Base-by-base conservation (phyloP, 92 coral and sea anemone species). In the Chrysogorgia sp. region DNA sequence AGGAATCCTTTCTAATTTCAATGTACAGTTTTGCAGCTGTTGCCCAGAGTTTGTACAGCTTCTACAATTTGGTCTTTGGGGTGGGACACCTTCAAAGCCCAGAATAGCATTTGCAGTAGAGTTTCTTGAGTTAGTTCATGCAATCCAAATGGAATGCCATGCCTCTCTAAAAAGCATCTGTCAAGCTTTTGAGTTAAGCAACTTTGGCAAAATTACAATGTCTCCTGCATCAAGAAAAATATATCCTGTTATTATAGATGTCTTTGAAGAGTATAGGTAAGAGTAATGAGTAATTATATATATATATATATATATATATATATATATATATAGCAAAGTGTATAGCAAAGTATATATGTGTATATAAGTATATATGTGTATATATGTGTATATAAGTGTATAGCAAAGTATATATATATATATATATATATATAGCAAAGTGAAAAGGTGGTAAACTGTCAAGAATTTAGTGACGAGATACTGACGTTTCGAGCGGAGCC, bases 201-300 rank as follows among this genome's bases (percentile, higher is more conserved):
- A 31, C 21, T 17, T 40, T 8, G 34, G 40, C 34, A 64, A 0
- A 34, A 64, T 64, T 31, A 19, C 21, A 20, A 13, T 30, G 21
- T 7, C 30, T 31, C 24, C 20, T 32, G 64, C 71, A 17, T 31
- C 71, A 13, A 12, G 40, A 32, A 64, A 64, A 32, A 28, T 64
- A n/a, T 64, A 64, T 35, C 71, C 71, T 64, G 71, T 64, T 40
- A 64, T 64, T 12, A 64, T 64, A 0, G 47, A 64, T 64, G 71
- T 48, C 20, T 64, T 64, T 64, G 71, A 64, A 64, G 71, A 64
- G 34, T 64, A 26, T 48, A 32, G 71, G 71, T 64, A n/a, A n/a
- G n/a, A n/a, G n/a, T n/a, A n/a, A n/a, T n/a, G n/a, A n/a, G n/a
- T n/a, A n/a, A n/a, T n/a, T n/a, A n/a, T n/a, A n/a, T n/a, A n/a